Percentiles rank a stretch among this genome's conserved stretches.
Evolutionary conservation across 2,797 vertebrate species (phyloP).

Genomic region (Microchirus variegatus): DNA sequence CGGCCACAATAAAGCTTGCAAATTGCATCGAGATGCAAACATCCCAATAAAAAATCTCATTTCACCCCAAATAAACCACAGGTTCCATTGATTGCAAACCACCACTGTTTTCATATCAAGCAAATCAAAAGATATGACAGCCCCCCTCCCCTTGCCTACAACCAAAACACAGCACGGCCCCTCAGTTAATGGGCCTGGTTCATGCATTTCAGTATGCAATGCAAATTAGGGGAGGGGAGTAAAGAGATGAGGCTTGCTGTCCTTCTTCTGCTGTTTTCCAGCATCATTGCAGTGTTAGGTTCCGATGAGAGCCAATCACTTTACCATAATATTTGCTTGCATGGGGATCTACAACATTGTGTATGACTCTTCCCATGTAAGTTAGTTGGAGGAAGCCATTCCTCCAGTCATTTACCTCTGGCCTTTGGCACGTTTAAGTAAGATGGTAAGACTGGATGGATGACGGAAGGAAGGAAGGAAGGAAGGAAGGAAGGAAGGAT

Average conservation of each 20-base stretch:
- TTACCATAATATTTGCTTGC: conserved; percentile 88
- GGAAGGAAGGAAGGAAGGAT: too few relatives aligned
- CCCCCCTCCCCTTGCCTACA: conserved; percentile 65
- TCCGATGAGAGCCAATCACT: conserved; percentile 91
- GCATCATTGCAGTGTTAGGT: conserved; percentile 78
- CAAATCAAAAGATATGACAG: conserved; percentile 78
- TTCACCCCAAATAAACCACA: conserved; percentile 83
- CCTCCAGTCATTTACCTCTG: conserved; percentile 15
- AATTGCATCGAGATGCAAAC: conserved; percentile 80
- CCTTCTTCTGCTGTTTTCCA: conserved; percentile 81
- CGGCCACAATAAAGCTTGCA: conserved; percentile 74
- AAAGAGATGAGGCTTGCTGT: conserved; percentile 53
- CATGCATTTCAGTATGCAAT: conserved; percentile 79
- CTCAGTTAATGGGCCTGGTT: conserved; percentile 68
- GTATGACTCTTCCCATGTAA: conserved; percentile 21
- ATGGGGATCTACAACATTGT: conserved; percentile 86
- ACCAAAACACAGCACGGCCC: conserved; percentile 71
- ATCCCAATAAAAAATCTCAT: conserved; percentile 82
- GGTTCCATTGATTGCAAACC: conserved; percentile 79
- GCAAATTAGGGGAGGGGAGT: conserved; percentile 76
- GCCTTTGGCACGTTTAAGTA: background rate
- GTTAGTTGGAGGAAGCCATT: conserved; percentile 51
- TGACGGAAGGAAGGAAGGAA: too few relatives aligned
- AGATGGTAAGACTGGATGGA: background rate
- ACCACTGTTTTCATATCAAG: conserved; percentile 82